Base-by-base conservation (phyloP, 2,113 vertebrate species). In the Theristicus caerulescens region DNA sequence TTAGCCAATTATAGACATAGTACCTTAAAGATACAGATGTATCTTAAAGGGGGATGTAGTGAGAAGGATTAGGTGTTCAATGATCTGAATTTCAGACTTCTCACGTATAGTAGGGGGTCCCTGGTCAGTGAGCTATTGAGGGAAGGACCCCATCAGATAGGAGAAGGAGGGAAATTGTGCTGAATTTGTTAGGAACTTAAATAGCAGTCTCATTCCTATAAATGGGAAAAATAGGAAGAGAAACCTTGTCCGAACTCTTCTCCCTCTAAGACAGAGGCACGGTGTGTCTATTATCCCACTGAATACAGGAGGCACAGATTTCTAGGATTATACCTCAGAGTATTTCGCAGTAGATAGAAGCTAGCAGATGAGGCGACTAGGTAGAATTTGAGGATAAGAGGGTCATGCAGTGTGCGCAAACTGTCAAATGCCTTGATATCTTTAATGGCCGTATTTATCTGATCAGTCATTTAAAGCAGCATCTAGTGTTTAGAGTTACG, bases 31-130 rank as follows among this genome's bases (percentile, higher is more conserved):
- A 34, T 22, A 42, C 2, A 70, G 61, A 22, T 62, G 10, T 9
- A 13, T 55, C 57, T 74, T 79, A 34, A 34, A 67, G 20, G 11
- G 7, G 4, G 7, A 15, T 46, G 7, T 15, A 9, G 46, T 52
- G n/a, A 83, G 25, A 72, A 67, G 11, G 34, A n/a, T n/a, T 44
- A 55, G n/a, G 16, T 86, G 93, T 86, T 52, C 13, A 16, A 1
- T 42, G 4, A 24, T 52, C n/a, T 44, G 16, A 31, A 59, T 86
- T 82, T 81, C 62, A 81, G 16, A 10, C 31, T 29, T 82, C 38
- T 70, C 13, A 11, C 2, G 3, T n/a, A 6, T 8, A 25, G 6
- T 9, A 47, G 12, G 13, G 12, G 1, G 32, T 72, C 55, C 13
- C 4, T 36, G 27, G 13, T 49, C 5, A 4, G 5, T 3, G 2